Evolutionary conservation across 2,888 invertebrate genomes (phyloP).

Genomic region (Parapristionchus giblindavisi): DNA sequence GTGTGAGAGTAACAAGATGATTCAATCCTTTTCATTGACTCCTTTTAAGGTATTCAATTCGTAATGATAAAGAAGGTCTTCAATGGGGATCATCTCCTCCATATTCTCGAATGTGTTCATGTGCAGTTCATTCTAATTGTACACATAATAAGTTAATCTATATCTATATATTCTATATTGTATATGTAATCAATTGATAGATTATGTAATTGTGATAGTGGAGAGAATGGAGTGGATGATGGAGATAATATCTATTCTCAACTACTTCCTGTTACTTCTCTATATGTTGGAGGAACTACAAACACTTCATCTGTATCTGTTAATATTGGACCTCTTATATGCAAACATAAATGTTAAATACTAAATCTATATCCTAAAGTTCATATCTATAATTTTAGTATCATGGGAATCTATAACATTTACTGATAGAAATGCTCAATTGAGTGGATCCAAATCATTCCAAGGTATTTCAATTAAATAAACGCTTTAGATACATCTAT

Average conservation of each 20-base stretch:
- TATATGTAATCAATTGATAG: slow-evolving; percentile 40
- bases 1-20: too few relatives aligned
- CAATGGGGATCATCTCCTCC: slow-evolving; percentile 69
- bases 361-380: background rate
- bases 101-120: slow-evolving; percentile 65
- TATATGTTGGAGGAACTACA: slow-evolving; percentile 66
- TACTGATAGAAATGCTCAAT: slow-evolving; percentile 63
- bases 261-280: slow-evolving; percentile 65
- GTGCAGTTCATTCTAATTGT: slow-evolving; percentile 66
- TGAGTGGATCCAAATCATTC: slow-evolving; percentile 58
- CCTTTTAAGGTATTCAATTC: slow-evolving; percentile 50
- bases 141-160: slow-evolving; percentile 46
- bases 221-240: slow-evolving; percentile 63
- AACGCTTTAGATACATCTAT: background rate
- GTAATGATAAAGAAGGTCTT: slow-evolving; percentile 51
- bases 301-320: slow-evolving; percentile 57
- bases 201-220: slow-evolving; percentile 68
- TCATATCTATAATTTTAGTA: slow-evolving; percentile 42
- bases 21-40: too few relatives aligned
- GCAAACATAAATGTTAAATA: slow-evolving; percentile 53
- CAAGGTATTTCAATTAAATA: slow-evolving; percentile 11
- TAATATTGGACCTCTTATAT: slow-evolving; percentile 62
- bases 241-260: slow-evolving; percentile 64
- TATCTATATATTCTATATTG: background rate
- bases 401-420: slow-evolving; percentile 65